These are phyloP conservation scores for Ernsta delagoae DNA, from an alignment of 2,888 invertebrate genomes.

Conservation along the genomic window DNA sequence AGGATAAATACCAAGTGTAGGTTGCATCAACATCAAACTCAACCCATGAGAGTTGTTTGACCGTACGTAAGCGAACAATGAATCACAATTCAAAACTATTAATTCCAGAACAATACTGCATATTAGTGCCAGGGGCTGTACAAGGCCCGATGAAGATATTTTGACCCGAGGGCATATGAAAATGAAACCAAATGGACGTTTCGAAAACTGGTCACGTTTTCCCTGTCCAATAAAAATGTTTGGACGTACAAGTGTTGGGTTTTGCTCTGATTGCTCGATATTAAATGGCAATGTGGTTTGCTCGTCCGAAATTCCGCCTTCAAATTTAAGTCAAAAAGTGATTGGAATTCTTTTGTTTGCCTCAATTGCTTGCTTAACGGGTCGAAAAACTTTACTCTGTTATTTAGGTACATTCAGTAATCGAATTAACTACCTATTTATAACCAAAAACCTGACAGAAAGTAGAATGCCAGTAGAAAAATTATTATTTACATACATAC, in stretches of 20 bases:
- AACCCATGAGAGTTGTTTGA: conserved; percentile 3
- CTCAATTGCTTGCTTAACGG: no score
- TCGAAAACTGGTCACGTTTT: conserved; percentile 32
- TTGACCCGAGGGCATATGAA: conserved; percentile 26
- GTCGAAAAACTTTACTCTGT: no score
- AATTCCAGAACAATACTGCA: conserved; percentile 26
- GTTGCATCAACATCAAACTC: no score
- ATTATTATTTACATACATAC: no score
- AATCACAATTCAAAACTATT: conserved; percentile 26
- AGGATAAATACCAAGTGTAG: no score
- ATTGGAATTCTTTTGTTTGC: background rate
- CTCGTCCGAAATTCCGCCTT: conserved; percentile 4
- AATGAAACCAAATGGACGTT: conserved; percentile 35
- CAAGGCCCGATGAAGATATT: conserved; percentile 28
- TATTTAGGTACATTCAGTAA: no score
- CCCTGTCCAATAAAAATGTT: conserved; percentile 36
- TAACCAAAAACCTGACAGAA: no score
- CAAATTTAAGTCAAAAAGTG: conserved; percentile 7
- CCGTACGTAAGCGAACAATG: conserved; percentile 13
- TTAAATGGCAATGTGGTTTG: conserved; percentile 26
- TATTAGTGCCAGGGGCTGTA: conserved; percentile 29
- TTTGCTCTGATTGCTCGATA: conserved; percentile 31
- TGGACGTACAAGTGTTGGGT: conserved; percentile 29
- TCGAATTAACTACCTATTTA: no score
- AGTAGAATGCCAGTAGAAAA: no score